Evolutionary conservation across 2,797 vertebrate genomes (phyloP).

Genomic region (Iguana delicatissima): DNA sequence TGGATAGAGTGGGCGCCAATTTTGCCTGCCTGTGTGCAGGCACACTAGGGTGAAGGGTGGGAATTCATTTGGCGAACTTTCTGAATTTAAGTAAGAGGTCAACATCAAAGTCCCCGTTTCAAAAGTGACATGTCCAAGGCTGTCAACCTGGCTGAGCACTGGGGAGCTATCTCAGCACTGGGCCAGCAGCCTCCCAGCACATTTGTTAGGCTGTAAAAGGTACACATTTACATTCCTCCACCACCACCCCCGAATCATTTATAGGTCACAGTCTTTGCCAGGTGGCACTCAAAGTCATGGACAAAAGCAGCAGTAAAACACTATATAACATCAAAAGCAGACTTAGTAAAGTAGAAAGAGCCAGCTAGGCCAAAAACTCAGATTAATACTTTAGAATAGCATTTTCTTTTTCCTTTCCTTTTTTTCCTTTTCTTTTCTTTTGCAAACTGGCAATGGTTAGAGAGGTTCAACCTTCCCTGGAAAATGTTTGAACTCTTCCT

Average conservation of each 20-base stretch:
- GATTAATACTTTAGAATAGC: background rate
- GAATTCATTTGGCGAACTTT: background rate
- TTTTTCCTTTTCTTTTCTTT: background rate
- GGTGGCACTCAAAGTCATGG: background rate
- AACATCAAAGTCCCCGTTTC: conserved; percentile 24
- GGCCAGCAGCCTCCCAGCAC: background rate
- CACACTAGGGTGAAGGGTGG: background rate
- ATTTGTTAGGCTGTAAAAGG: background rate
- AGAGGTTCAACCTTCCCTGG: too few species aligned
- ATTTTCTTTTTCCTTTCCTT: background rate
- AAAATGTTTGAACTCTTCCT: too few species aligned
- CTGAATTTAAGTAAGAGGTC: conserved; percentile 13
- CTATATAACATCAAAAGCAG: background rate
- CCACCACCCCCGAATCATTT: background rate
- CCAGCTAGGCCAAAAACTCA: background rate
- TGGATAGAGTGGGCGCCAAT: background rate
- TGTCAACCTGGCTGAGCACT: conserved; percentile 36
- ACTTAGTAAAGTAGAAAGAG: background rate
- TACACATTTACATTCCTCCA: background rate
- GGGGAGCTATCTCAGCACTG: background rate
- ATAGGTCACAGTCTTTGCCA: background rate
- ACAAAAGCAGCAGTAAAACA: conserved; percentile 4
- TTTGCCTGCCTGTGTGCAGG: background rate
- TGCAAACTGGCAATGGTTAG: too few species aligned
- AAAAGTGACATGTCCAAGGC: conserved; percentile 44